Conservation (phyloP, 2,113 vertebrate species). For the Struthidea cinerea region DNA sequence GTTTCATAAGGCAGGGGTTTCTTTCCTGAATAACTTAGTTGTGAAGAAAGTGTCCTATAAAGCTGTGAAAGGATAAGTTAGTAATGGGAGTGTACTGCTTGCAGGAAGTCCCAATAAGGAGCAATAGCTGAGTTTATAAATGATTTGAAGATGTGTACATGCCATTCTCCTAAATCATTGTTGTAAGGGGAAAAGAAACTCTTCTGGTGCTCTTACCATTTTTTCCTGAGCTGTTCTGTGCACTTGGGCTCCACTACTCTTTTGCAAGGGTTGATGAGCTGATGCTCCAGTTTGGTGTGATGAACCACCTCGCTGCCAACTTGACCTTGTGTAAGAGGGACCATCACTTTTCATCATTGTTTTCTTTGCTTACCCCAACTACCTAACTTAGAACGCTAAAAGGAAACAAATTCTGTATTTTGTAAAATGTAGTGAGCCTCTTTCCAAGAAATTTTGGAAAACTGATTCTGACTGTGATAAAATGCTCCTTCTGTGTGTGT, state of each 20-base stretch:
- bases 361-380: background rate
- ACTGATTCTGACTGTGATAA: background rate
- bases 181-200: background rate
- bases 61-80: background rate
- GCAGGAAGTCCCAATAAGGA: background rate
- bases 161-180: background rate
- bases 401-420: background rate
- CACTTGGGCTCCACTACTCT: background rate
- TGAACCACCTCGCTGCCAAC: background rate
- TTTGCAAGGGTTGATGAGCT: background rate
- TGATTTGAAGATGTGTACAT: rapidly evolving
- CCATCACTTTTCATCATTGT: background rate
- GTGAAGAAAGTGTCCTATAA: background rate
- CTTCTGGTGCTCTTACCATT: background rate
- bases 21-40: background rate
- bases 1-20: background rate
- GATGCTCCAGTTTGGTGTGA: background rate
- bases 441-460: background rate
- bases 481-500: background rate
- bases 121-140: background rate
- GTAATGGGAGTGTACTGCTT: background rate
- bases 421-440: background rate
- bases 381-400: background rate
- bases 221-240: background rate
- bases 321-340: background rate